Evolutionary conservation across 2,797 vertebrate genomes (phyloP), one percentile per base, ranked within the genome.

Genomic region (Chaunax sp.): DNA sequence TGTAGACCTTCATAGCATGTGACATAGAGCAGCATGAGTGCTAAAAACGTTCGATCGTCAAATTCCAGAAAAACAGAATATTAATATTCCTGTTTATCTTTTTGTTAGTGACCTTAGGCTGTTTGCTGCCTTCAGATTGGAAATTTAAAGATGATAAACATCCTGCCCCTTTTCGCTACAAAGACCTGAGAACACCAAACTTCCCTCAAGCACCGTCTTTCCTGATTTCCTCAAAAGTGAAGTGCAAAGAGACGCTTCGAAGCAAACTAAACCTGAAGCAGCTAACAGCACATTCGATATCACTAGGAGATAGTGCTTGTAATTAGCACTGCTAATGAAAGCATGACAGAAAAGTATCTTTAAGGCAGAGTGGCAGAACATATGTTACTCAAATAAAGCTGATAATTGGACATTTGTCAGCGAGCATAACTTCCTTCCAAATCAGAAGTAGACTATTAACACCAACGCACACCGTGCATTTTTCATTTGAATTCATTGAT

Each of bases 291-390:
- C 49, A 30, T 66, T 26, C n/a, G 33, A 63, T 45, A 57, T 64
- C 58, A 50, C 38, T 33, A 50, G 15, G 11, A 55, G 33, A 64
- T 69, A 12, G 64, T 35, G 16, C 22, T 28, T 45, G 64, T 69
- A 77, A 74, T 81, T 71, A 67, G 22, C 12, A 13, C 19, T 23
- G 30, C 46, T 69, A 75, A 87, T 81, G 72, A 57, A 73, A 76
- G 78, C 28, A 73, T 75, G 55, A 80, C 49, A 68, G 45, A 66
- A 15, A 20, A 55, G 37, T 4, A 0, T 69, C 54, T 72, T 77
- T 71, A 53, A 74, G 65, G 35, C 38, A 60, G 30, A 54, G 43
- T 14, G 12, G 54, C 26, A 50, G 23, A 77, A 82, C 75, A 84
- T 67, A 72, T 81, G 84, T 64, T 72, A 14, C 18, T 10, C 49